These are phyloP conservation scores for Theretra japonica DNA, from an alignment of 2,888 invertebrate genomes.

Conservation along the genomic window DNA sequence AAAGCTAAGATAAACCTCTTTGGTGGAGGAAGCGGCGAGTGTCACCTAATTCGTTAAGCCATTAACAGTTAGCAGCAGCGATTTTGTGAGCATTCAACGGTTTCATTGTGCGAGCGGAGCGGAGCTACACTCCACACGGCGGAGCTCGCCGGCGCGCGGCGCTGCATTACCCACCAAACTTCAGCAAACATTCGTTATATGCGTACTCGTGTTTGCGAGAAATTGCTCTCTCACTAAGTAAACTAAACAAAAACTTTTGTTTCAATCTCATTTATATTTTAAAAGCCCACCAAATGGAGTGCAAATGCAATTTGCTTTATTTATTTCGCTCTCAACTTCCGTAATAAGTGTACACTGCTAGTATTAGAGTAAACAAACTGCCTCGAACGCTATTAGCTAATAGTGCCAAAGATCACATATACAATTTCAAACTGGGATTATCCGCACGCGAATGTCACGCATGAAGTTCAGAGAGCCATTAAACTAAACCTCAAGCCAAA, in stretches of 20 bases:
- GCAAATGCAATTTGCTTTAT: not conserved
- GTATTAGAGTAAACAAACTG: not conserved
- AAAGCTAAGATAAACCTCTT: constrained; percentile 25
- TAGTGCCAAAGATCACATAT: not conserved
- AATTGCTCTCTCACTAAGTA: constrained; percentile 35
- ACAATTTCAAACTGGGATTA: constrained; percentile 1
- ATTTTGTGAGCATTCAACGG: constrained; percentile 30
- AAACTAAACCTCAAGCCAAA: not conserved
- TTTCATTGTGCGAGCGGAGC: constrained; percentile 28
- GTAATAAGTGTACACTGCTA: too few species aligned
- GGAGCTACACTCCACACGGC: constrained; percentile 3
- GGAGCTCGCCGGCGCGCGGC: constrained; percentile 19
- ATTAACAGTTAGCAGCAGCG: constrained; percentile 31
- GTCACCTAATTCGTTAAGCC: constrained; percentile 33
- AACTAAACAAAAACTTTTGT: constrained; percentile 46
- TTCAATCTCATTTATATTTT: constrained; percentile 17
- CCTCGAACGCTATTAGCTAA: not conserved
- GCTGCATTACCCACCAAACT: constrained; percentile 30
- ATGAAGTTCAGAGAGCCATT: constrained; percentile 13
- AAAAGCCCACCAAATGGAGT: not conserved
- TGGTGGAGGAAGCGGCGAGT: constrained; percentile 24
- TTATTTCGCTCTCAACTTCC: not conserved
- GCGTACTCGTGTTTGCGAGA: constrained; percentile 27
- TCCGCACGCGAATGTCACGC: not conserved
- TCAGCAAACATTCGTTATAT: constrained; percentile 29